Evolutionary conservation across 2,797 vertebrate genomes (phyloP).

Genomic region (Oophaga sylvatica): DNA sequence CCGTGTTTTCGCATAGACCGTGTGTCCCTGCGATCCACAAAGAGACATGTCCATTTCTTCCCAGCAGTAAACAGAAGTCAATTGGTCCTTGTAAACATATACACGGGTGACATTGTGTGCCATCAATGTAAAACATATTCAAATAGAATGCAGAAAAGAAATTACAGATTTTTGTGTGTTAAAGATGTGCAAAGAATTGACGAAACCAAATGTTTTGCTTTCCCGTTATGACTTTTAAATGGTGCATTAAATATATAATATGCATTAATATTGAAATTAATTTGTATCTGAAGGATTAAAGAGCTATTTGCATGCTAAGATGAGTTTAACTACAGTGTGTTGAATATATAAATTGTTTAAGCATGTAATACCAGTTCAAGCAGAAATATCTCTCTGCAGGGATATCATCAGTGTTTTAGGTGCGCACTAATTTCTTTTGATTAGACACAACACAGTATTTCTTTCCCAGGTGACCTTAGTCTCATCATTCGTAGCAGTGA

Average conservation of each 20-base stretch:
- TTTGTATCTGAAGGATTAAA: constrained; percentile 49
- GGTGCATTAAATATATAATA: constrained; percentile 28
- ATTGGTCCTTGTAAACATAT: too few relatives aligned
- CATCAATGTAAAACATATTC: too few relatives aligned
- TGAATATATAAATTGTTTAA: constrained; percentile 34
- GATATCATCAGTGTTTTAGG: constrained; percentile 42
- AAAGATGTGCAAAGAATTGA: too few relatives aligned
- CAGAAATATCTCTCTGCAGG: constrained; percentile 33
- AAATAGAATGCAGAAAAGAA: too few relatives aligned
- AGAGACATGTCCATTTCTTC: too few relatives aligned
- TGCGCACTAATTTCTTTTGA: constrained; percentile 43
- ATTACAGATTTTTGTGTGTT: too few relatives aligned
- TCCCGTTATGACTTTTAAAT: constrained; percentile 25
- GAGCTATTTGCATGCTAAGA: constrained; percentile 47
- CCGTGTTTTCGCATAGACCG: too few relatives aligned
- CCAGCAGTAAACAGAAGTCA: too few relatives aligned
- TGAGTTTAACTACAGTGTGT: constrained; percentile 27
- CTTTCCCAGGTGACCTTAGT: constrained; percentile 40
- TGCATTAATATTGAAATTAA: constrained; percentile 26
- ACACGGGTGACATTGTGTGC: too few relatives aligned
- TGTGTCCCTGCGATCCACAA: too few relatives aligned
- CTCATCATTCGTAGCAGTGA: constrained; percentile 25
- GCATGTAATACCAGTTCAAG: constrained; percentile 24
- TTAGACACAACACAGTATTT: constrained; percentile 40
- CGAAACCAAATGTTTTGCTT: constrained; percentile 1